Conservation (phyloP, 2,113 vertebrate genomes). For the Emberiza fucata region DNA sequence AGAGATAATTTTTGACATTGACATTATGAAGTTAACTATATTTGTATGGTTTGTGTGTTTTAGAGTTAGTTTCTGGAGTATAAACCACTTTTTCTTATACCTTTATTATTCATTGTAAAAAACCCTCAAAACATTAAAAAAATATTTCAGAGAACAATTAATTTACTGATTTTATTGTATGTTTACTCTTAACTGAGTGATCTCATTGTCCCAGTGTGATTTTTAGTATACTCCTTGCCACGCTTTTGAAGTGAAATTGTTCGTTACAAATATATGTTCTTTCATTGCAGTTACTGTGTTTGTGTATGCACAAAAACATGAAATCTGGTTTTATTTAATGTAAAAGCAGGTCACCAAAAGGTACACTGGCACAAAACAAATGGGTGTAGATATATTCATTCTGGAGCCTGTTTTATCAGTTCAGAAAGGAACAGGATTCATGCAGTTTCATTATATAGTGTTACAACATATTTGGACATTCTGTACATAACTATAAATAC, state of each 20-base stretch:
- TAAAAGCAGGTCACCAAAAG: background rate
- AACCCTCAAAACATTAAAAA: background rate
- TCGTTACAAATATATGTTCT: background rate
- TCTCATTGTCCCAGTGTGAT: background rate
- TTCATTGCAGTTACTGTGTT: background rate
- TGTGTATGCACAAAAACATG: background rate
- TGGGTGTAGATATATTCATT: background rate
- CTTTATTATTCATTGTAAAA: background rate
- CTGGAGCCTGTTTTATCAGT: background rate
- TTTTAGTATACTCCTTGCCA: background rate
- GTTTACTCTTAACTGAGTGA: background rate
- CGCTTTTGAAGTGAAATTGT: background rate
- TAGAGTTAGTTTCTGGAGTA: background rate
- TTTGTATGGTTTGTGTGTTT: background rate
- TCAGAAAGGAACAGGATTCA: background rate
- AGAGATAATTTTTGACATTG: background rate
- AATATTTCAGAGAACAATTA: background rate
- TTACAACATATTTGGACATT: background rate
- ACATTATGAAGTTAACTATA: accelerated
- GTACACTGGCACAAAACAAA: background rate
- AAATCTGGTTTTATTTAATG: background rate
- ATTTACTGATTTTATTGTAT: background rate
- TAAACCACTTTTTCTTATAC: background rate
- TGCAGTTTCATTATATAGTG: background rate
- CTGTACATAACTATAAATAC: background rate